Evolutionary conservation across 1,140 invertebrate genomes (phyloP), one percentile per base, ranked within the genome.

Genomic region (Ylistrum balloti): DNA sequence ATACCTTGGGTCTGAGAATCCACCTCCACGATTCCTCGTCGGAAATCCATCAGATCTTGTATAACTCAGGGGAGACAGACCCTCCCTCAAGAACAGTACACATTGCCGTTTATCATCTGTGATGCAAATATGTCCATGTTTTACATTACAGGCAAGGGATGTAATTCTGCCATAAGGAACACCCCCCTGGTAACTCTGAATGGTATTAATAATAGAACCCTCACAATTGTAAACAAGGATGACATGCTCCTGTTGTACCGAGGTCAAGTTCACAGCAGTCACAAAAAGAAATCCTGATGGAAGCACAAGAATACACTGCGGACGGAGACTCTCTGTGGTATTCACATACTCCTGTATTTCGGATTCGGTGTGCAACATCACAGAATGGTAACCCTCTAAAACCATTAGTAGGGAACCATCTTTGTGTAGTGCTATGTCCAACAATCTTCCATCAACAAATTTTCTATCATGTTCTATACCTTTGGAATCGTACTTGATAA

Each of bases 301-400:
- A 7, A 74, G n/a, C 56, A 28, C 28, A 11, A 74, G 56, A 28
- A 74, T 74, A 28, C 56, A 17, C 56, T 28, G 56, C 28, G 56
- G 56, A 11, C 56, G 1, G 56, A 74, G 56, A 28, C 56, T 74
- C 0, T 74, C 56, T 28, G 22, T 17, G 9, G 56, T 17, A 74
- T n/a, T 74, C n/a, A 74, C 56, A 74, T 74, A 74, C 13, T 74
- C 56, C n/a, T n/a, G n/a, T 28, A 74, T 74, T n/a, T 74, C 22
- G 3, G 56, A 74, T 1, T 74, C 56, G 1, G 22, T 74, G 28
- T 74, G 28, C 5, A 1, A 74, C 56, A 74, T 74, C n/a, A 74
- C 56, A n/a, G n/a, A 74, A n/a, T 74, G 22, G 13, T 74, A 74
- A n/a, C 28, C 28, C 22, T 74, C 56, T 74, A 74, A 28, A 7